Conservation (phyloP, 2,113 vertebrate genomes). For the Martes martes region DNA sequence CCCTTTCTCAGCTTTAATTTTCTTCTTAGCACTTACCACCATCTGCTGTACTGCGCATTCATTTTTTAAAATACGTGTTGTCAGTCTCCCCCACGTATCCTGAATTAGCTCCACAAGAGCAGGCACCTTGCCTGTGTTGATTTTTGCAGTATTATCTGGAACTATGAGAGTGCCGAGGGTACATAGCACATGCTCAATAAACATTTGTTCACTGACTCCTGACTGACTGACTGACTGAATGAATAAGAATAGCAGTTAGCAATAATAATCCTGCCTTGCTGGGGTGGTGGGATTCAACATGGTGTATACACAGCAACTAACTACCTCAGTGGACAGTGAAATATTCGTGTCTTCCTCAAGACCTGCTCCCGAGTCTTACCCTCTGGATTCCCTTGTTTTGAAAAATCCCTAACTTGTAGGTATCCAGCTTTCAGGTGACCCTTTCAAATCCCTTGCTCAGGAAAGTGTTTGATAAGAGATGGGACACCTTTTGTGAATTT, state of each 20-base stretch:
- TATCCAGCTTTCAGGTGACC: not conserved
- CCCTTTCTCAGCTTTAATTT: not conserved
- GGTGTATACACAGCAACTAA: not conserved
- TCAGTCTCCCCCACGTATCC: not conserved
- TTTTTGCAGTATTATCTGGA: not conserved
- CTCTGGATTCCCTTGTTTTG: not conserved
- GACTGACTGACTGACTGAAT: too few species aligned
- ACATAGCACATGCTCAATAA: not conserved
- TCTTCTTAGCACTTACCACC: not conserved
- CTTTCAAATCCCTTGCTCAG: slow-evolving; percentile 9
- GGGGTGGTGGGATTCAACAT: not conserved
- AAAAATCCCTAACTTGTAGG: not conserved
- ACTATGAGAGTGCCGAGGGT: not conserved
- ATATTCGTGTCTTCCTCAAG: not conserved
- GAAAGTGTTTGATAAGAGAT: not conserved
- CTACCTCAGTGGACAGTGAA: not conserved
- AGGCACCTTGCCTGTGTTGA: not conserved
- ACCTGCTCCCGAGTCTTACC: not conserved
- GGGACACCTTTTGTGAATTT: not conserved
- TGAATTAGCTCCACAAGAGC: not conserved
- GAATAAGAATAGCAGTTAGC: not conserved
- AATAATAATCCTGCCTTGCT: not conserved
- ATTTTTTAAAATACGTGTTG: not conserved
- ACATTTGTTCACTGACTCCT: not conserved
- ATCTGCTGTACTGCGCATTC: not conserved